Base-by-base conservation (phyloP, 2,797 vertebrate species). In the Cetoscarus ocellatus region DNA sequence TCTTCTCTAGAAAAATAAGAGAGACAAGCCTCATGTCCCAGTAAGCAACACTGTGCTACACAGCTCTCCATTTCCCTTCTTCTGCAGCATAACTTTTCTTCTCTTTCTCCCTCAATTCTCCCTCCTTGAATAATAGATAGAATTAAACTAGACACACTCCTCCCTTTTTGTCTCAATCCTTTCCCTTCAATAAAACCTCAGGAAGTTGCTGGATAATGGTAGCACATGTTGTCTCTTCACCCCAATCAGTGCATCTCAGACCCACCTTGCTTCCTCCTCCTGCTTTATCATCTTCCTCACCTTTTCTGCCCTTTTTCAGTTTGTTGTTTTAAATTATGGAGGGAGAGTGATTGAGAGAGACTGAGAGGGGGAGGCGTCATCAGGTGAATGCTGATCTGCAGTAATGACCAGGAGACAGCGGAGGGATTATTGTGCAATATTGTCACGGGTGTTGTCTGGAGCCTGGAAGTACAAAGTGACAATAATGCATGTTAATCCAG, bases 91-190 rank as follows among this genome's bases (percentile, higher is more conserved):
- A 47, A 0, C 50, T 70, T 61, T 62, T 72, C 35, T 70, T 67
- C 44, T 59, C 35, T 60, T 50, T 2, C 50, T 80, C 61, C 62
- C 27, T 70, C 52, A 42, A n/a, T 77, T 69, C 64, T 67, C 17
- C 18, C 18, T 80, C 34, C 51, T 45, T 91, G 62, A 94, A 93
- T 93, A 92, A 93, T 90, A 65, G 60, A 92, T 86, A 13, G 52
- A 82, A 86, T 73, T 62, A 78, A 83, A 79, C 66, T 80, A 88
- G 86, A 83, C 83, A 49, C 64, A 53, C 75, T 69, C 60, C 49
- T 56, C 45, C 71, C 52, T 55, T 52, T 80, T 76, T 34, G 40
- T 54, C 49, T 27, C 18, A 5, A 45, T 60, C 61, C 14, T 53
- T 34, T 44, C 66, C 11, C 38, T 67, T 53, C 52, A 17, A 57